phyloP scores from a whole-genome alignment of 2,113 vertebrate genomes.

The Zosterops hypoxanthus region DNA sequence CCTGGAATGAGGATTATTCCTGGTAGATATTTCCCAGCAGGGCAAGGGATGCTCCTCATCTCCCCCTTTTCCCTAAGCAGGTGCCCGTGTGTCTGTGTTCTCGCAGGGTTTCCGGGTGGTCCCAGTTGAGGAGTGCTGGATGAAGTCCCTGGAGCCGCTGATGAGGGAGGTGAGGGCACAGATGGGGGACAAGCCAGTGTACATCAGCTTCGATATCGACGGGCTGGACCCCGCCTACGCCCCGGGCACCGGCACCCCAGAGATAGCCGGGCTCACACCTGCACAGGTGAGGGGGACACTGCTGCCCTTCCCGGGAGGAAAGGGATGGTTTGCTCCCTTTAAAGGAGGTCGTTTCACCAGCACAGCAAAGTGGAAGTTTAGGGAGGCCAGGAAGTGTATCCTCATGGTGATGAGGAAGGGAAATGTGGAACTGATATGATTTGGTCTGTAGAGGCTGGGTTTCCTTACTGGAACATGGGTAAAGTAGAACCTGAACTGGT shows the following conservation, averaged over 20 bases:
- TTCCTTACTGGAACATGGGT: not conserved
- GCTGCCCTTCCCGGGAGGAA: not conserved
- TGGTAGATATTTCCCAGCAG: rapidly evolving
- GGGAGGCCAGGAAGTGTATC: not conserved
- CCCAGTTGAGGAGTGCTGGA: conserved; percentile 87
- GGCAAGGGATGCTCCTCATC: not conserved
- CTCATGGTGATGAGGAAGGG: not conserved
- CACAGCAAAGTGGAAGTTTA: not conserved
- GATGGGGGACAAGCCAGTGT: conserved; percentile 82
- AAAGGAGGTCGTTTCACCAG: rapidly evolving
- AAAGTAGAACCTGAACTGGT: rapidly evolving
- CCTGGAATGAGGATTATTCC: not conserved
- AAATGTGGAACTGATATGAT: not conserved
- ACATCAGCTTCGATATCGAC: conserved; percentile 94
- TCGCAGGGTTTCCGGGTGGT: conserved; percentile 90
- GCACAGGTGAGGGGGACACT: conserved; percentile 78
- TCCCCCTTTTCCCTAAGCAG: not conserved
- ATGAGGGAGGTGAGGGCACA: conserved; percentile 89
- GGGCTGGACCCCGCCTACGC: conserved; percentile 90
- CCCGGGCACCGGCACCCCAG: conserved; percentile 90
- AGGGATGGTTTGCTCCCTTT: rapidly evolving
- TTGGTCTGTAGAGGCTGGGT: not conserved
- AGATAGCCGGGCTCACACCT: conserved; percentile 91
- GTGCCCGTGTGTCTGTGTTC: rapidly evolving
- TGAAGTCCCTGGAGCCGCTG: conserved; percentile 86